Conservation (phyloP, 2,113 vertebrate species). For the Lethenteron reissneri region DNA sequence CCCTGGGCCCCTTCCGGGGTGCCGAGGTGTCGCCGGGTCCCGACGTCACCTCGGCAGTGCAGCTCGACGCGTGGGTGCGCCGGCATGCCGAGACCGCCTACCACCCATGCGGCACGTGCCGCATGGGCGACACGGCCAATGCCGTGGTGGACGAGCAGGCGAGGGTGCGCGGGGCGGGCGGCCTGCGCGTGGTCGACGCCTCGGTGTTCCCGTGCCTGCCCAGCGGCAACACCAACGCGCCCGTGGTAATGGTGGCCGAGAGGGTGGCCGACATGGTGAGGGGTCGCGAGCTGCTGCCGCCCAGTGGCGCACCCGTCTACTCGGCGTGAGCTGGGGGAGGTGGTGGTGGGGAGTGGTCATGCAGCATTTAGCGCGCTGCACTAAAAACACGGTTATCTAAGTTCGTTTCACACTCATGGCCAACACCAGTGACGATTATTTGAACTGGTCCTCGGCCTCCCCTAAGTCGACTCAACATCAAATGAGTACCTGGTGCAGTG, state of each 20-base stretch:
- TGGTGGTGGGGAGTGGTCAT: too few relatives aligned
- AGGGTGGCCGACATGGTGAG: conserved; percentile 70
- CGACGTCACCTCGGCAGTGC: conserved; percentile 36
- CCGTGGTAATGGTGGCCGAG: conserved; percentile 87
- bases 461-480: too few relatives aligned
- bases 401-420: too few relatives aligned
- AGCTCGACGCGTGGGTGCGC: conserved; percentile 68
- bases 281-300: conserved; percentile 32
- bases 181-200: conserved; percentile 62
- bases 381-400: too few relatives aligned
- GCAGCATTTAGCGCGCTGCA: too few relatives aligned
- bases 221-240: conserved; percentile 78
- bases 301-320: conserved; percentile 43
- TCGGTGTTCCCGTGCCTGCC: conserved; percentile 88
- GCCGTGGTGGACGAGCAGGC: conserved; percentile 56
- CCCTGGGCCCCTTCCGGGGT: conserved; percentile 56
- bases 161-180: conserved; percentile 49
- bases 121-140: conserved; percentile 57
- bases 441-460: too few relatives aligned
- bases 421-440: too few relatives aligned
- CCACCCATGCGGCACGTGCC: conserved; percentile 83
- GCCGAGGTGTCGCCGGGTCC: conserved; percentile 49
- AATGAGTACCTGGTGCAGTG: too few relatives aligned
- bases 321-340: neutral
- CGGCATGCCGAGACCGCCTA: conserved; percentile 69